Base-by-base conservation (phyloP, 2,797 vertebrate species). In the Sarcophilus harrisii region DNA sequence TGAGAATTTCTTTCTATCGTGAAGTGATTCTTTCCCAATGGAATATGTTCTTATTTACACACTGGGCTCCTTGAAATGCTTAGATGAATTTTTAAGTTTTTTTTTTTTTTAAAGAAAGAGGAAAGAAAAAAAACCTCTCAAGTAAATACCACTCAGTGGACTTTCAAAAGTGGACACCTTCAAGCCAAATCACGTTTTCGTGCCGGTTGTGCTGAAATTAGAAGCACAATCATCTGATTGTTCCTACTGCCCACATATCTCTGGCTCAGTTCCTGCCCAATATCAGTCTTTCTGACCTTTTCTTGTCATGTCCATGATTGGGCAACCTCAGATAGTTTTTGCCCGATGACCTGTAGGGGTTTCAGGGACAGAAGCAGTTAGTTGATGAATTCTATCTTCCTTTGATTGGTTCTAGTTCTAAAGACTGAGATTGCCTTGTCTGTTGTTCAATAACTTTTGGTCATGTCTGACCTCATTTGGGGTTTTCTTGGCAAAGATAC, bases 211-310 rank as follows among this genome's bases (percentile, higher is more conserved):
- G 27, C 49, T 91, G 57, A 54, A 97, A 90, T 57, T 32, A 49
- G 54, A 92, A 92, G 66, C 16, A 2, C 28, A 13, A 4, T 1
- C 30, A n/a, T 29, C 14, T 0, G 28, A 24, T 45, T 5, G 24
- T 18, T 45, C 13, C 8, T 57, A 54, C 32, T 91, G 92, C 45
- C 28, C 32, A 90, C 90, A 91, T 52, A 13, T 21, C 89, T 94
- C 57, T 94, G 54, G 90, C 94, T 96, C 92, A 87, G 29, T 81
- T 95, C 58, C 91, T 13, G 73, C 59, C 13, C 73, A 24, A 57
- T 52, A 81, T 90, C 91, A 57, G 58, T 90, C 45, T 94, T 4
- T 59, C 57, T 91, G 57, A 57, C 32, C 29, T 90, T 92, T 49
- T 45, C 24, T 58, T 92, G 81, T 54, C 55, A 91, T 54, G 1